phyloP scores from a whole-genome alignment of 2,797 vertebrate genomes.

The Phaenicophaeus curvirostris region DNA sequence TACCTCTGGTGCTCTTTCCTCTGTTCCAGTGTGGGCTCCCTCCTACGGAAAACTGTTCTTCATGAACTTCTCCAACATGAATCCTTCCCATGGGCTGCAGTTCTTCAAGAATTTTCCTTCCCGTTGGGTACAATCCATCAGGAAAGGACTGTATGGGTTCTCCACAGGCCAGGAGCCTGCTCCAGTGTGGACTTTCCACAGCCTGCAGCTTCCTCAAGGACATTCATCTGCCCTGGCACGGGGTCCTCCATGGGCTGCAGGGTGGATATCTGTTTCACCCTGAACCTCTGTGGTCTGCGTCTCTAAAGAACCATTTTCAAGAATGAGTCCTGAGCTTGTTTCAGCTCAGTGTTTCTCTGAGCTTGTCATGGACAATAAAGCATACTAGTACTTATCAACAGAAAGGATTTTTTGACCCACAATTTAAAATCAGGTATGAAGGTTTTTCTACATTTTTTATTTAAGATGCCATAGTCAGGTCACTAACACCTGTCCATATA shows the following conservation, averaged over 20 bases:
- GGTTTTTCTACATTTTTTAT: neutral
- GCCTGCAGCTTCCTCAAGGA: neutral
- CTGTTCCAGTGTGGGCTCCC: neutral
- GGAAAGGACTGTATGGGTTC: neutral
- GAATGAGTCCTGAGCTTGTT: neutral
- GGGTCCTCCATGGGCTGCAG: neutral
- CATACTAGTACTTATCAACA: neutral
- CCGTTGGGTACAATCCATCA: neutral
- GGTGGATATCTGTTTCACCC: neutral
- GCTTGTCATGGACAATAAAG: neutral
- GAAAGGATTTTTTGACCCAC: neutral
- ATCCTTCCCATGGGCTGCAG: neutral
- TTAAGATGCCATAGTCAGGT: neutral
- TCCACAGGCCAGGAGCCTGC: neutral
- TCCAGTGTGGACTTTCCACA: too few relatives aligned
- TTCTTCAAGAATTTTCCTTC: neutral
- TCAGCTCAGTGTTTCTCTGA: neutral
- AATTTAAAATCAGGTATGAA: neutral
- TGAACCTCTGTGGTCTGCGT: neutral
- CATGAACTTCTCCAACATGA: neutral
- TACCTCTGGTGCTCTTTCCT: neutral
- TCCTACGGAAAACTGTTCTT: neutral
- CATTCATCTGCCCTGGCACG: neutral
- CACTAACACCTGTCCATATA: neutral
- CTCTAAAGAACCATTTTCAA: neutral